phyloP scores from a whole-genome alignment of 2,797 vertebrate species.

The Phaenicophaeus curvirostris region DNA sequence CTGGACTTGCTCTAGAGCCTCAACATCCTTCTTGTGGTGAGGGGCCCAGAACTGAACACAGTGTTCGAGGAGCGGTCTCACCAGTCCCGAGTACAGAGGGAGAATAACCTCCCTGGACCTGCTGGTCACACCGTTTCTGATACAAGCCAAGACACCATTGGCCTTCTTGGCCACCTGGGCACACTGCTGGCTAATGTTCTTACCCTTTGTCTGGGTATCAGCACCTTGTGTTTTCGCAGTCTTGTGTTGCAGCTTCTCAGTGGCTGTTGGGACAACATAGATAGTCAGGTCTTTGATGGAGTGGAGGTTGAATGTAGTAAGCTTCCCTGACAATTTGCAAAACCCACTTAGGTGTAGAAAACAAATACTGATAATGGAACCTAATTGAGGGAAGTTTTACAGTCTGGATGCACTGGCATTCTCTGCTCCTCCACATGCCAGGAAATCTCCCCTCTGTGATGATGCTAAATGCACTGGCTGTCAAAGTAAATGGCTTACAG shows the following conservation, averaged over 20 bases:
- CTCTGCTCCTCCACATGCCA: not conserved
- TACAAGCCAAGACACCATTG: too few relatives aligned
- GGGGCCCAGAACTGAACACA: too few relatives aligned
- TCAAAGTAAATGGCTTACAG: not conserved
- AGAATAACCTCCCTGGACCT: too few relatives aligned
- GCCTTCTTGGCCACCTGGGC: too few relatives aligned
- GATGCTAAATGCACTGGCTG: not conserved
- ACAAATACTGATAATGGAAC: not conserved
- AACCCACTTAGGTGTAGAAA: not conserved
- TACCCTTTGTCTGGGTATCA: not conserved
- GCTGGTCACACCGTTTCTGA: too few relatives aligned
- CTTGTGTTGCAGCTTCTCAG: not conserved
- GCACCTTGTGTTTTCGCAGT: not conserved
- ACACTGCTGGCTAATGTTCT: too few relatives aligned
- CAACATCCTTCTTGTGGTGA: too few relatives aligned
- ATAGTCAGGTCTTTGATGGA: not conserved
- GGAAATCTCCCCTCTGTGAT: not conserved
- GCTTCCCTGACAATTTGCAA: not conserved
- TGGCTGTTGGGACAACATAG: rapidly evolving
- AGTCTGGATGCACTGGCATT: not conserved
- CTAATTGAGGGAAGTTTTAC: not conserved
- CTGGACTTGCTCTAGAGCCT: too few relatives aligned
- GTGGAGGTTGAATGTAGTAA: not conserved
- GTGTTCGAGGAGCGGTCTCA: too few relatives aligned
- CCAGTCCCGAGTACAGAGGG: too few relatives aligned